phyloP scores from a whole-genome alignment of 1,140 invertebrate genomes.

The Choristoneura fumiferana region DNA sequence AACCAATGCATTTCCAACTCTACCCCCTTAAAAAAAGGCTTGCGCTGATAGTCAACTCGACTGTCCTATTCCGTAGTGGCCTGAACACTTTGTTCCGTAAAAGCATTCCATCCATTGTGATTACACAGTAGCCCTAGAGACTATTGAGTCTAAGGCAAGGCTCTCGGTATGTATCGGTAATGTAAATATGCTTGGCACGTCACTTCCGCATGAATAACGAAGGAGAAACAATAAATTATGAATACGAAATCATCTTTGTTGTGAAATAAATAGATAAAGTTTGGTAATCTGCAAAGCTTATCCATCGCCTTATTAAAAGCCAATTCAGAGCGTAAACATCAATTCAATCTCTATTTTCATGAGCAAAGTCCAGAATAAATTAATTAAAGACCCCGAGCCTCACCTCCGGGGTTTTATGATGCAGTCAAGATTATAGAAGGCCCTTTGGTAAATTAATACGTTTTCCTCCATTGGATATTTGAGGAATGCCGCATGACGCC shows the following conservation, averaged over 20 bases:
- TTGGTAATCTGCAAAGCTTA: no score
- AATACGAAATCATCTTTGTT: no score
- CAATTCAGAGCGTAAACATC: no score
- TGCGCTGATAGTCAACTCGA: not conserved
- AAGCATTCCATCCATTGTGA: conserved; percentile 29
- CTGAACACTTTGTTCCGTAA: conserved; percentile 34
- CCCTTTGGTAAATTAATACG: conserved; percentile 6
- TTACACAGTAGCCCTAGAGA: conserved; percentile 16
- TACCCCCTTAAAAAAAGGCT: conserved; percentile 1
- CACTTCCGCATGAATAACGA: conserved; percentile 13
- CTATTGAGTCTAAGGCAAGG: no score
- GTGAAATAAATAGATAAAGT: no score
- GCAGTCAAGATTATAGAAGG: not conserved
- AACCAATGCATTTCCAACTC: not conserved
- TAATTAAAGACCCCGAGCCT: no score
- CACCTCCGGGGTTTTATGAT: not conserved
- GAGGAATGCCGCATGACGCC: not conserved
- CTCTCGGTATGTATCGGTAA: not conserved
- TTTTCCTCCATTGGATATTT: conserved; percentile 11
- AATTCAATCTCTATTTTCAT: no score
- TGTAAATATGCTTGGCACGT: conserved; percentile 11
- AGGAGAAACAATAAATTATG: not conserved
- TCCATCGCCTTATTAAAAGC: no score
- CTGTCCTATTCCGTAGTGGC: conserved; percentile 22
- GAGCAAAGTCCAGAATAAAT: no score